A percentile compares a stretch with the other conserved stretches of the same genome.
Conservation (phyloP, 2,797 vertebrate species). For the Poeciliopsis turneri region DNA sequence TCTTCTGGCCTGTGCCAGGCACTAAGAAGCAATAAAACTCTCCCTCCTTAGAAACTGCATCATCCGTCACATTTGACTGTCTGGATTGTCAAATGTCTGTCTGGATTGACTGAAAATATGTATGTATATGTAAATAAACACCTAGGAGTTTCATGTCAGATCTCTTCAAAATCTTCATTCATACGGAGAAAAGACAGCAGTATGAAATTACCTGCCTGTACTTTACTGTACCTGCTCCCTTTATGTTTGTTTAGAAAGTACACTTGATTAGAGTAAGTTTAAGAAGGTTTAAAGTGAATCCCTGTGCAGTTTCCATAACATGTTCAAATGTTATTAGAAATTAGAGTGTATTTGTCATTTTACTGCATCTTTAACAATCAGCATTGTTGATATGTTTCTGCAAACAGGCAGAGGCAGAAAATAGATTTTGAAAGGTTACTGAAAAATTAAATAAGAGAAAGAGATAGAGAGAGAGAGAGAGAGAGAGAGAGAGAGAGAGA, state of each 20-base stretch:
- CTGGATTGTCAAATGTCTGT: constrained; percentile 6
- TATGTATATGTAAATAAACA: too few species aligned
- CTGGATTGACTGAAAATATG: neutral
- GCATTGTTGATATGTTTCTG: too few species aligned
- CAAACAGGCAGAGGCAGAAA: too few species aligned
- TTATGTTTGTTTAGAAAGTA: neutral
- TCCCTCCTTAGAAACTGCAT: constrained; percentile 1
- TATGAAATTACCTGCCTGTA: constrained; percentile 1
- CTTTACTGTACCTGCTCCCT: neutral
- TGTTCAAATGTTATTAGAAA: too few species aligned
- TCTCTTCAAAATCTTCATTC: constrained; percentile 15
- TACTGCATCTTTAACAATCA: too few species aligned
- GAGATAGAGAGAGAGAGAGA: too few species aligned
- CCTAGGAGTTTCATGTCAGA: too few species aligned
- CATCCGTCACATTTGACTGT: constrained; percentile 5
- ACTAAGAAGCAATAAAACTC: neutral
- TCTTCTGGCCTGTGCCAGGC: constrained; percentile 5
- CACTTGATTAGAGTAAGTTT: neutral
- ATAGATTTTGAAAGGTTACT: too few species aligned
- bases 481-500: too few species aligned
- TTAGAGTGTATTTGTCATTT: too few species aligned
- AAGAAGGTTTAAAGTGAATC: neutral
- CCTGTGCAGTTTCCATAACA: neutral
- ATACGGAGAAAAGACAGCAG: constrained; percentile 16
- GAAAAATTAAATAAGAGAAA: too few species aligned